Conservation (phyloP, 2,797 vertebrate genomes). For the Streptopelia turtur region DNA sequence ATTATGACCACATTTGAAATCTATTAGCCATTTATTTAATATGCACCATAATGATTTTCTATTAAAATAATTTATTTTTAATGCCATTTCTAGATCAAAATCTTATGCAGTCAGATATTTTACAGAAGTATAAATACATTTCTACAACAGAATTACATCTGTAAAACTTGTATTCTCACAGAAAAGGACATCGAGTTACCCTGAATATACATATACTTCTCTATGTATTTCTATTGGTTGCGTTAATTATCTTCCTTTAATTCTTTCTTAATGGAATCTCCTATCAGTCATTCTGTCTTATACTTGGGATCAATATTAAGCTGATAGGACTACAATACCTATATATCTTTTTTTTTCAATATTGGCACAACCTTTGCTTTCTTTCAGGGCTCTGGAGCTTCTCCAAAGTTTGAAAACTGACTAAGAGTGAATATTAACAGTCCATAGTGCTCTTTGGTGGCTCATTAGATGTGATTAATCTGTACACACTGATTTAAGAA, state of each 20-base stretch:
- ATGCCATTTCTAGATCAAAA: neutral
- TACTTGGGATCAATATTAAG: neutral
- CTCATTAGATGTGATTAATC: constrained; percentile 34
- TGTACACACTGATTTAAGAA: constrained; percentile 25
- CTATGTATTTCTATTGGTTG: neutral
- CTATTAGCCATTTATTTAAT: neutral
- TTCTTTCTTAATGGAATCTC: neutral
- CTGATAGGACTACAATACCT: neutral
- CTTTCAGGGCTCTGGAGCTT: constrained; percentile 13
- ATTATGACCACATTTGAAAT: neutral
- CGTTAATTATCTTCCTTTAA: neutral
- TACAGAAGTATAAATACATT: neutral
- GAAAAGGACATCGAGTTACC: neutral
- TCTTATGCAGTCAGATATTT: neutral
- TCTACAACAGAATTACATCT: neutral
- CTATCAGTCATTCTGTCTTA: neutral
- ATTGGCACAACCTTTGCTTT: constrained; percentile 1
- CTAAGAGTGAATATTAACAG: constrained; percentile 28
- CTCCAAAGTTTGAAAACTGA: neutral
- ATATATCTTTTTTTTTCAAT: neutral
- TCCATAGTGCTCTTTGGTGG: neutral
- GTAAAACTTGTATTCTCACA: neutral
- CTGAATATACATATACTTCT: neutral
- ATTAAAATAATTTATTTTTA: neutral
- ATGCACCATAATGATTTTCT: neutral